A percentile compares a stretch with the other conserved stretches of the same genome.
Conservation (phyloP, 2,888 invertebrate species). For the Xestia c-nigrum region DNA sequence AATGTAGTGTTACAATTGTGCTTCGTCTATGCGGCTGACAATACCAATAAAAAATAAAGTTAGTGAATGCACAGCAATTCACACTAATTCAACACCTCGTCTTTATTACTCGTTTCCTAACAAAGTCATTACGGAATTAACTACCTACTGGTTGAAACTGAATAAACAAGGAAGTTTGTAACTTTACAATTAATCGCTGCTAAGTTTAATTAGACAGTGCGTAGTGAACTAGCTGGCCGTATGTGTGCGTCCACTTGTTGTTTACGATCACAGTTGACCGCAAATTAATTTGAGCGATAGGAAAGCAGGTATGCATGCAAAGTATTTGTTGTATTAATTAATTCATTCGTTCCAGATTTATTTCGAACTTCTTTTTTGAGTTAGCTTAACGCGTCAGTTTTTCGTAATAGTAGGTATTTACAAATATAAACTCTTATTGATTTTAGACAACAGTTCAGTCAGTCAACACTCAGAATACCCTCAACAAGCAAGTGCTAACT, state of each 20-base stretch:
- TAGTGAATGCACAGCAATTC: conserved; percentile 55
- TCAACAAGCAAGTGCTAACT: conserved; percentile 64
- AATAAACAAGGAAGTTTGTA: conserved; percentile 82
- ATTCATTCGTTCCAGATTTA: not conserved
- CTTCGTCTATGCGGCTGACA: conserved; percentile 11
- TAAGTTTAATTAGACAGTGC: conserved; percentile 80
- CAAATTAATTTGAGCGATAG: conserved; percentile 20
- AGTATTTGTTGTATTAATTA: not conserved
- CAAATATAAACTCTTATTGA: not conserved
- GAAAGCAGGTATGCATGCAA: conserved; percentile 8
- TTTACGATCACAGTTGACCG: conserved; percentile 22
- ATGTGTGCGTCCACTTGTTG: conserved; percentile 35
- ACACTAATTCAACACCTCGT: conserved; percentile 62
- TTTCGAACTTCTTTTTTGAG: not conserved
- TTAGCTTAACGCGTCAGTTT: not conserved
- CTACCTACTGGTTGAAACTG: conserved; percentile 68
- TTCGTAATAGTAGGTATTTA: not conserved
- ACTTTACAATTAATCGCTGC: conserved; percentile 78
- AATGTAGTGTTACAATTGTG: not conserved
- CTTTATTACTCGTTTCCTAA: conserved; percentile 72
- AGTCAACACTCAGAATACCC: conserved; percentile 67
- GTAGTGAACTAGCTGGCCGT: conserved; percentile 68
- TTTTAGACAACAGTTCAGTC: conserved; percentile 53
- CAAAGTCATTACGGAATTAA: conserved; percentile 71
- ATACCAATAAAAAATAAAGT: conserved; percentile 3